Conservation (phyloP, 2,888 invertebrate species). For the Pinctada fucata region DNA sequence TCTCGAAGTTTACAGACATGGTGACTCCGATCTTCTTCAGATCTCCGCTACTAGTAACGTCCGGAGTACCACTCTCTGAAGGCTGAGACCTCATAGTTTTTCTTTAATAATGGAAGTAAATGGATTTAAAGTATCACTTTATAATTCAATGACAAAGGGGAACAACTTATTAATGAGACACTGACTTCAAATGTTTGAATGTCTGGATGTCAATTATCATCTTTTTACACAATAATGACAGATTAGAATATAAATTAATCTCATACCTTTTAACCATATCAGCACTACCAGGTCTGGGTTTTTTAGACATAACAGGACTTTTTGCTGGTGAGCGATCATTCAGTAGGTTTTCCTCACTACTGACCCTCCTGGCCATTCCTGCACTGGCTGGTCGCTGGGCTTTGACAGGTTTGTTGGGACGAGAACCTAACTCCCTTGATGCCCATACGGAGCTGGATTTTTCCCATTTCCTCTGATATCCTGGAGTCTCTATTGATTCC, state of each 20-base stretch:
- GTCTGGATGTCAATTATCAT: too few relatives aligned
- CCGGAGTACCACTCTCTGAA: neutral
- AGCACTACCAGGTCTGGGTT: constrained; percentile 57
- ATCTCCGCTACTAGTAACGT: neutral
- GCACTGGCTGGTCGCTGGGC: constrained; percentile 42
- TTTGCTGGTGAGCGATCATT: constrained; percentile 1
- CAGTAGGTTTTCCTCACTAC: constrained; percentile 40
- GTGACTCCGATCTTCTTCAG: neutral
- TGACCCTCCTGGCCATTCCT: constrained; percentile 6
- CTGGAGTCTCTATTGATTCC: constrained; percentile 52
- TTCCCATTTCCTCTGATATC: constrained; percentile 64
- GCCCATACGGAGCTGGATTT: constrained; percentile 69
- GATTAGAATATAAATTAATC: too few relatives aligned
- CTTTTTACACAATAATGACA: too few relatives aligned
- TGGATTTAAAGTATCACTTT: too few relatives aligned
- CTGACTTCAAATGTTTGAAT: too few relatives aligned
- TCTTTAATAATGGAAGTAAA: too few relatives aligned
- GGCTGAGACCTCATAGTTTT: neutral
- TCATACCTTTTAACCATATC: constrained; percentile 56
- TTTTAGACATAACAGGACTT: constrained; percentile 29
- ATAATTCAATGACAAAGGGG: too few relatives aligned
- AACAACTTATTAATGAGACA: too few relatives aligned
- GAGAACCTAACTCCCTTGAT: constrained; percentile 65
- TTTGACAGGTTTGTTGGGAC: constrained; percentile 31
- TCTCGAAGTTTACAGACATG: constrained; percentile 1